These are phyloP conservation scores for Bombus ignitus DNA, from an alignment of 1,140 invertebrate genomes.

Conservation along the genomic window DNA sequence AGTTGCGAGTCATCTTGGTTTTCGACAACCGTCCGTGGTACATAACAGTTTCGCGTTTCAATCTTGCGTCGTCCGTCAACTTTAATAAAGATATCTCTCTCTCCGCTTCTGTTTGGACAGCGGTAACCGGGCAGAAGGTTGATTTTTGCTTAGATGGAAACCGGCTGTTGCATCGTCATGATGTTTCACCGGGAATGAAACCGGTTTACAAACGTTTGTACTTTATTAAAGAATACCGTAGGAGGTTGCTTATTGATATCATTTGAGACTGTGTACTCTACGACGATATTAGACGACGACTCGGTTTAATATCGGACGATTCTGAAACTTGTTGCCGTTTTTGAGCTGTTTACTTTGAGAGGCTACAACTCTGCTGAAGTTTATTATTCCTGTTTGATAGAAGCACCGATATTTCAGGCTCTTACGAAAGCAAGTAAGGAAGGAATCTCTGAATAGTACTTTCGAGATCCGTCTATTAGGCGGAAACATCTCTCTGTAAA, in stretches of 20 bases:
- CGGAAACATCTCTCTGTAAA: no score
- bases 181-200: neutral
- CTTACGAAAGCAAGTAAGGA: neutral
- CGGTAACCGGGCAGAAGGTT: neutral
- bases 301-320: conserved; percentile 21
- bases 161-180: neutral
- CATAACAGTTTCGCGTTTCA: neutral
- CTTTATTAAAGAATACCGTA: conserved; percentile 30
- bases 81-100: conserved; percentile 23
- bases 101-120: conserved; percentile 2
- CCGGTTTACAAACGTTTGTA: conserved; percentile 13
- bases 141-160: neutral
- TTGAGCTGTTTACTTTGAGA: neutral
- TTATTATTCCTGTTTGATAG: neutral
- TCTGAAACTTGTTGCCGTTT: neutral
- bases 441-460: no score
- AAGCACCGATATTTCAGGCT: neutral
- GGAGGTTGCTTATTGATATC: conserved; percentile 19
- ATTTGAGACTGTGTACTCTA: neutral
- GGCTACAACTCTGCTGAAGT: neutral
- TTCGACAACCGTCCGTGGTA: neutral
- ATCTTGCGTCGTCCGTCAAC: neutral
- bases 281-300: neutral
- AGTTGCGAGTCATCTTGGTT: neutral
- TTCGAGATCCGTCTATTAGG: no score